These are phyloP conservation scores for Embidobia sp. DNA, from an alignment of 2,888 invertebrate genomes.

Conservation along the genomic window DNA sequence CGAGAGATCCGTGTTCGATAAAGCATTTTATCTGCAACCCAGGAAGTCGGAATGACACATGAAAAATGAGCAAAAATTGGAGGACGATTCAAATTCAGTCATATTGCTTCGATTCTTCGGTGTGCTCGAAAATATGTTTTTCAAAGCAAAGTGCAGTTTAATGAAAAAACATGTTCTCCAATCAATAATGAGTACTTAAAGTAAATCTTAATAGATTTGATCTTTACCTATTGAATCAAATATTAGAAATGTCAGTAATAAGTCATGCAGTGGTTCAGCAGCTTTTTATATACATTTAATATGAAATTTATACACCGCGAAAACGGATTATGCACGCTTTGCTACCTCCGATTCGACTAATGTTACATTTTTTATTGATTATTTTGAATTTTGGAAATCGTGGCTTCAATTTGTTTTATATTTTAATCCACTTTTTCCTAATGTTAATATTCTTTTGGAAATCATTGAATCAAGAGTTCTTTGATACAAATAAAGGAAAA, in stretches of 20 bases:
- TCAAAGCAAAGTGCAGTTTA: neutral
- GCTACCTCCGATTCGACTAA: too few relatives aligned
- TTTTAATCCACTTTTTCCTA: neutral
- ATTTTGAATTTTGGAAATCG: too few relatives aligned
- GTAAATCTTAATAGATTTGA: constrained; percentile 31
- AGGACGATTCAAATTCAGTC: constrained; percentile 38
- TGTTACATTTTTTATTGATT: too few relatives aligned
- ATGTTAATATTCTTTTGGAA: constrained; percentile 20
- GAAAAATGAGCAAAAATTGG: constrained; percentile 4
- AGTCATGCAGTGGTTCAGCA: constrained; percentile 43
- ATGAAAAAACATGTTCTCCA: constrained; percentile 16
- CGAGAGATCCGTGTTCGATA: constrained; percentile 30
- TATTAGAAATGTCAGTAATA: constrained; percentile 31
- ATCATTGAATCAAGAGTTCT: constrained; percentile 3
- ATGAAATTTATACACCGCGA: neutral
- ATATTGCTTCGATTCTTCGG: constrained; percentile 35
- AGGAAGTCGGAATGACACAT: constrained; percentile 23
- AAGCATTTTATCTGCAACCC: constrained; percentile 41
- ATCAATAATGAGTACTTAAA: constrained; percentile 42
- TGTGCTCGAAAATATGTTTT: constrained; percentile 42
- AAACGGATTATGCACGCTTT: too few relatives aligned
- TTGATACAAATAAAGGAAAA: neutral
- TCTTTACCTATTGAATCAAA: constrained; percentile 30
- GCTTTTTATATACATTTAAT: constrained; percentile 2
- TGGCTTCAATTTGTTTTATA: neutral